Base-by-base conservation (phyloP, 2,888 invertebrate genomes). In the Anagyrus pseudococci region DNA sequence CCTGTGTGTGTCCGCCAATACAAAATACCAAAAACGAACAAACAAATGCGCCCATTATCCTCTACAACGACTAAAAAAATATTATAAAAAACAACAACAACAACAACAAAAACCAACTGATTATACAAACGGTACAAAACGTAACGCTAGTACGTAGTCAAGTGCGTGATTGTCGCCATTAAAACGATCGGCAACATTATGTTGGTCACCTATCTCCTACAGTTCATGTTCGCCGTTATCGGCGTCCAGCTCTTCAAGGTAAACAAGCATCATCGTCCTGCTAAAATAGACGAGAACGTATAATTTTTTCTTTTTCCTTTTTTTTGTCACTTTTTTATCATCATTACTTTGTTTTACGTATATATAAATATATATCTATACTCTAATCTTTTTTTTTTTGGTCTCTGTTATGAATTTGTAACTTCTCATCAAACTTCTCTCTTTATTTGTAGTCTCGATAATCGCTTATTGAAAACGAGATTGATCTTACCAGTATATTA, bases 141-240 rank as follows among this genome's bases (percentile, higher is more conserved):
- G 43, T 17, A 1, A 2, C 4, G 3, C 33, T 67, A 98, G 96
- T 98, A 98, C 88, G 98, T 99, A 86, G 98, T 99, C 82, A 98
- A 98, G 89, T 99, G 98, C 89, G 98, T 97, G 87, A 95, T 96
- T 87, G 96, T 96, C 86, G 96, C 96, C 80, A 93, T 97, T 85
- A 95, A 95, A 89, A 97, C 96, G 82, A 97, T 97, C 88, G 98
- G 98, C 85, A 98, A 98, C 90, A 98, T 98, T 85, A 96, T 98
- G 92, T 89, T 99, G 90, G 98, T 99, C 86, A 98, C 98, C 83
- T 96, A 96, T 88, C 93, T 99, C 84, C 94, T 99, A 84, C 95
- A 98, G 90, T 99, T 99, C 89, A 98, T 99, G 98, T 99, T 99
- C 85, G 98, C 98, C 86, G 98, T 98, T 84, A 98, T 99, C 85